Evolutionary conservation across 2,113 vertebrate genomes (phyloP).

Genomic region (Toxostoma redivivum): DNA sequence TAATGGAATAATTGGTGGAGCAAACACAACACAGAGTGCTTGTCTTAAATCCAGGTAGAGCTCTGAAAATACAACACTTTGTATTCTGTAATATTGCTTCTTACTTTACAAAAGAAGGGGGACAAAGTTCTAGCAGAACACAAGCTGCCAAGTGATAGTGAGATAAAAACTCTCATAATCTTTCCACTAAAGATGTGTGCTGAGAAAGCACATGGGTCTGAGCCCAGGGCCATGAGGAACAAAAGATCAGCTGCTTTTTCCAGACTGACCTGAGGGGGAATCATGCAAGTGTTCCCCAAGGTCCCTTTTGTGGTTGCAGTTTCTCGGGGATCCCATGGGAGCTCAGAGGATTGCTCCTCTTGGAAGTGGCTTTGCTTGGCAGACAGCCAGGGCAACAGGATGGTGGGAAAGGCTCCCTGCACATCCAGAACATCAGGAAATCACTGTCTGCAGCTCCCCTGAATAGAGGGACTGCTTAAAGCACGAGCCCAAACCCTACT

Average conservation of each 20-base stretch:
- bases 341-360: constrained; percentile 17
- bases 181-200: neutral
- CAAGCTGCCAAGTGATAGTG: neutral
- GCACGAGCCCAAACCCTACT: neutral
- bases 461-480: neutral
- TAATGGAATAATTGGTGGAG: neutral
- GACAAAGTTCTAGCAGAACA: neutral
- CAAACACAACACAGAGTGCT: neutral
- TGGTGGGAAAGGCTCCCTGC: constrained; percentile 44
- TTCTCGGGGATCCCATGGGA: neutral
- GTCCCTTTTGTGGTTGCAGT: neutral
- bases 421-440: neutral
- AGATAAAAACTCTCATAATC: neutral
- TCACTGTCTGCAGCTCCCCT: neutral
- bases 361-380: constrained; percentile 22
- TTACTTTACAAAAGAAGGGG: neutral
- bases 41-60: neutral
- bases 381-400: neutral
- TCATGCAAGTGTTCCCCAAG: neutral
- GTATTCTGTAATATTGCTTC: neutral
- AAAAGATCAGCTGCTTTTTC: constrained; percentile 4
- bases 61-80: neutral
- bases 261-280: neutral
- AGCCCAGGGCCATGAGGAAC: neutral
- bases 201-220: neutral